phyloP scores from a whole-genome alignment of 1,140 invertebrate species.

The Drosophila biarmipes region DNA sequence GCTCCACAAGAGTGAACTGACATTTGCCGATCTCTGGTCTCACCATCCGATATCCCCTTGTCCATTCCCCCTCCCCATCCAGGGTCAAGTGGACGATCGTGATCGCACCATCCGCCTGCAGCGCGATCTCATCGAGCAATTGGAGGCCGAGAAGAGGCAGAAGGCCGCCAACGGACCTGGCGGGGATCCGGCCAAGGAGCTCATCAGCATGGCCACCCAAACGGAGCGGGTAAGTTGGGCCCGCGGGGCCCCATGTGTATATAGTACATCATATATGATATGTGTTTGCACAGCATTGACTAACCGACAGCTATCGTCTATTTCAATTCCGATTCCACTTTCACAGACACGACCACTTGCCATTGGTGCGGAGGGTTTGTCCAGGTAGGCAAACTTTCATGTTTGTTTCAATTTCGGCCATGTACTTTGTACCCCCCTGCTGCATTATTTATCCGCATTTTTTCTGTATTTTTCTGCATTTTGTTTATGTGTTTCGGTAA shows the following conservation, averaged over 20 bases:
- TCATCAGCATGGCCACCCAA: constrained; percentile 89
- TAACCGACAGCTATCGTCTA: constrained; percentile 86
- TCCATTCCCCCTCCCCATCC: constrained; percentile 3
- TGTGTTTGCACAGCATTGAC: constrained; percentile 69
- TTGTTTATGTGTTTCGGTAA: constrained; percentile 15
- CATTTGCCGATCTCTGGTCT: constrained; percentile 42
- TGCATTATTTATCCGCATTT: constrained; percentile 16
- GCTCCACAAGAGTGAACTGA: constrained; percentile 51
- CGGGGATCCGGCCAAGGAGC: constrained; percentile 66
- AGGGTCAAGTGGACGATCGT: constrained; percentile 89
- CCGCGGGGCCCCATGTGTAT: background rate
- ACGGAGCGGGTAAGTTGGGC: constrained; percentile 88
- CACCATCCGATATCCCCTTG: constrained; percentile 9
- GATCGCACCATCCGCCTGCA: constrained; percentile 89
- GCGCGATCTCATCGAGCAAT: constrained; percentile 87
- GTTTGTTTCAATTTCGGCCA: constrained; percentile 32
- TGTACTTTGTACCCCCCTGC: constrained; percentile 19
- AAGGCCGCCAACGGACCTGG: constrained; percentile 20
- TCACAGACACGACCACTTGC: constrained; percentile 88
- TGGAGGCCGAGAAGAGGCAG: constrained; percentile 83
- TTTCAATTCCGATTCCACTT: constrained; percentile 76
- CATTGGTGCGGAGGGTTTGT: constrained; percentile 83
- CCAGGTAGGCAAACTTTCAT: constrained; percentile 77
- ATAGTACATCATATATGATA: constrained; percentile 5
- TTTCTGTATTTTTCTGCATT: constrained; percentile 22